These are phyloP conservation scores for Cygnus buccinator DNA, from an alignment of 2,113 vertebrate species.

Conservation along the genomic window DNA sequence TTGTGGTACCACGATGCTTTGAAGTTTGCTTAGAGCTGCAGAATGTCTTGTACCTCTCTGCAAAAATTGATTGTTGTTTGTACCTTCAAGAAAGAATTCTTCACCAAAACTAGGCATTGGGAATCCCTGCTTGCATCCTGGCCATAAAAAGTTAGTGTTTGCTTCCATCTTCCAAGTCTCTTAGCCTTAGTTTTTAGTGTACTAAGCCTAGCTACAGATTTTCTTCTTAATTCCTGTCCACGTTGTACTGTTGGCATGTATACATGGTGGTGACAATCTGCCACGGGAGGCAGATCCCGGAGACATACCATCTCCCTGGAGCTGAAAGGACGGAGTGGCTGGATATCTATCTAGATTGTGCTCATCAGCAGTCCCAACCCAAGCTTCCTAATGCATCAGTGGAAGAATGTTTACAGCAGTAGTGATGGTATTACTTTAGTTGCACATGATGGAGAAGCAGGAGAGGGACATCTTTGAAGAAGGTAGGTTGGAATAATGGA, in stretches of 20 bases:
- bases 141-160: rapidly evolving
- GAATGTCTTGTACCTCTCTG: neutral
- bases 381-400: neutral
- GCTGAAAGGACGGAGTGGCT: neutral
- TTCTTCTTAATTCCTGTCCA: neutral
- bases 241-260: neutral
- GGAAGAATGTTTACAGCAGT: neutral
- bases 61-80: neutral
- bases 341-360: neutral
- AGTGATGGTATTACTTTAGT: neutral
- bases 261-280: neutral
- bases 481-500: neutral
- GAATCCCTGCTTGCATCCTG: neutral
- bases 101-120: rapidly evolving
- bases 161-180: neutral
- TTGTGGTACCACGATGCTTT: neutral
- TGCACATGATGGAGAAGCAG: neutral
- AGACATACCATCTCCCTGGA: neutral
- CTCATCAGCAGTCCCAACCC: neutral
- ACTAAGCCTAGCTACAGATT: neutral
- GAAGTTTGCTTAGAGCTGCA: neutral
- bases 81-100: neutral
- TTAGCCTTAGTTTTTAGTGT: neutral
- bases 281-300: neutral
- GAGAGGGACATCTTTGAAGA: neutral